A percentile compares a stretch with the other conserved stretches of the same genome.
phyloP scores from a whole-genome alignment of 2,113 vertebrate genomes.

The Otis tarda region DNA sequence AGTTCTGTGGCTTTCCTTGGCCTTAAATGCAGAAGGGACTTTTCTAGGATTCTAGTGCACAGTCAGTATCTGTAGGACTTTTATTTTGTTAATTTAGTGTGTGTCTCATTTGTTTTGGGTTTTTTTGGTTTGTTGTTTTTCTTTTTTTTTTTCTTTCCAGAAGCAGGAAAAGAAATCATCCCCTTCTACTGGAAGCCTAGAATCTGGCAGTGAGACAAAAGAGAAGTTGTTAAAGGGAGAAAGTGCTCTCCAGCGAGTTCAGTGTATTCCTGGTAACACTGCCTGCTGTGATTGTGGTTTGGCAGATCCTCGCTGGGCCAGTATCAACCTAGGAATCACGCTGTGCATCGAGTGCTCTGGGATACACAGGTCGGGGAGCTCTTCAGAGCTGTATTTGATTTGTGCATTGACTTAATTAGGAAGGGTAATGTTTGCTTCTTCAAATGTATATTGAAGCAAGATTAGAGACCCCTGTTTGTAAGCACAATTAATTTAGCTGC shows the following conservation, averaged over 20 bases:
- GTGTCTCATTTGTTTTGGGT: neutral
- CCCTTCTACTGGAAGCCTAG: slow-evolving; percentile 87
- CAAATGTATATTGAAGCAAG: neutral
- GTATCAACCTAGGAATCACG: slow-evolving; percentile 96
- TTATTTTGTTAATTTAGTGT: neutral
- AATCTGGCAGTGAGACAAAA: slow-evolving; percentile 86
- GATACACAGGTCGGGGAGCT: slow-evolving; percentile 87
- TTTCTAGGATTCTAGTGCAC: neutral
- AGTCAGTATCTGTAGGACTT: neutral
- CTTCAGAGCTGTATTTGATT: neutral
- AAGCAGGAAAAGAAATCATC: slow-evolving; percentile 90
- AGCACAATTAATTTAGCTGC: neutral
- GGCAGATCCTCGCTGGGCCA: slow-evolving; percentile 94
- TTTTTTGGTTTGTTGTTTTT: neutral
- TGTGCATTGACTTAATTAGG: neutral
- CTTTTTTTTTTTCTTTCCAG: slow-evolving; percentile 44
- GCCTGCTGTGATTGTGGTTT: slow-evolving; percentile 93
- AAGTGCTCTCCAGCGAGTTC: slow-evolving; percentile 89
- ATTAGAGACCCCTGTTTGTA: neutral
- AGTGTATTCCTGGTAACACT: slow-evolving; percentile 87
- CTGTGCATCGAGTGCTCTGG: slow-evolving; percentile 97
- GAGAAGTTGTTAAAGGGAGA: slow-evolving; percentile 91
- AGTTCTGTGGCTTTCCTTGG: neutral
- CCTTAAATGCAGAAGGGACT: neutral
- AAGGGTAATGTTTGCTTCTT: neutral